Evolutionary conservation across 2,113 vertebrate genomes (phyloP).

Genomic region (Syngnathus typhle): DNA sequence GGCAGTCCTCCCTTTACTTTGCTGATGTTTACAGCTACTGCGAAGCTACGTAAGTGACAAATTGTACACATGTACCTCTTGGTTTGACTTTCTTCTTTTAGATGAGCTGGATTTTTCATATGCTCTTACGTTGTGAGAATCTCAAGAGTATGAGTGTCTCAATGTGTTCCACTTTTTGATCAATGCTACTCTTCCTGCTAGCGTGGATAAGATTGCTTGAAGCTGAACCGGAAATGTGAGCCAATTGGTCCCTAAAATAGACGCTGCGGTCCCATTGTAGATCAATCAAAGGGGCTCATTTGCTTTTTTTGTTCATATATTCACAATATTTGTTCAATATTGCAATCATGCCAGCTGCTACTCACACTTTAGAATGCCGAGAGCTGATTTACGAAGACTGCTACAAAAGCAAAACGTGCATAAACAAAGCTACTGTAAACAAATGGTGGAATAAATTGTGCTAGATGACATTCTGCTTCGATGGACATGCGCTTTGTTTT

Average conservation of each 20-base stretch:
- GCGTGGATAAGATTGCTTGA: constrained; percentile 36
- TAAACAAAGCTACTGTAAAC: constrained; percentile 66
- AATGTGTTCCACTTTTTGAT: constrained; percentile 22
- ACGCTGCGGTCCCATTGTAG: constrained; percentile 46
- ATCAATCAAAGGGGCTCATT: constrained; percentile 51
- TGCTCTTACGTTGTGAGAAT: constrained; percentile 43
- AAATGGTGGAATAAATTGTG: constrained; percentile 68
- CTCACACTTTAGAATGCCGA: constrained; percentile 67
- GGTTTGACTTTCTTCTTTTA: constrained; percentile 31
- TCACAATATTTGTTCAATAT: constrained; percentile 67
- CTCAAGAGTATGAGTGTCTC: constrained; percentile 18
- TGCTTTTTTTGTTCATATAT: constrained; percentile 67
- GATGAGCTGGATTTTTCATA: constrained; percentile 44
- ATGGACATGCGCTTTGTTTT: not conserved
- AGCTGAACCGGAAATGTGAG: constrained; percentile 20
- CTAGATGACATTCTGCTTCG: constrained; percentile 50
- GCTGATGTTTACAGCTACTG: constrained; percentile 65
- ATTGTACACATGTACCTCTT: constrained; percentile 44
- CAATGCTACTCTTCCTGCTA: constrained; percentile 45
- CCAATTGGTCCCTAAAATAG: constrained; percentile 42
- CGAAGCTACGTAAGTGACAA: constrained; percentile 45
- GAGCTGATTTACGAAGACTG: constrained; percentile 63
- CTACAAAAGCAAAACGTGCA: constrained; percentile 52
- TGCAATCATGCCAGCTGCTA: constrained; percentile 54
- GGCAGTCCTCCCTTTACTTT: constrained; percentile 62